phyloP scores from a whole-genome alignment of 2,888 invertebrate species.

The Eupithecia pulchellata region DNA sequence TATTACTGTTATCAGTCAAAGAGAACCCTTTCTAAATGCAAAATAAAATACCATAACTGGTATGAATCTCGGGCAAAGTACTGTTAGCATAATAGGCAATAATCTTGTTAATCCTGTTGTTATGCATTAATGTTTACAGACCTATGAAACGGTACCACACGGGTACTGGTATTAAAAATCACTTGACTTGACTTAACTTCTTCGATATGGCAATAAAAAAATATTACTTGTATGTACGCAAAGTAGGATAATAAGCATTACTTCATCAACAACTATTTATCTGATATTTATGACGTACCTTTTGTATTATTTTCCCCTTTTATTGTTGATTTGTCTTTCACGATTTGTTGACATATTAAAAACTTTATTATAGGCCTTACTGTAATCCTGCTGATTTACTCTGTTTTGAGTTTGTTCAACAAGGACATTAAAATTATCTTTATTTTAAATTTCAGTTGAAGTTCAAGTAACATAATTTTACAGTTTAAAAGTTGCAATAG shows the following conservation, averaged over 20 bases:
- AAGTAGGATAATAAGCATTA: background rate
- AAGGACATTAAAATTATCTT: background rate
- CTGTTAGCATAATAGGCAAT: conserved; percentile 38
- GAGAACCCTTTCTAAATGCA: conserved; percentile 44
- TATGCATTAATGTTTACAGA: conserved; percentile 1
- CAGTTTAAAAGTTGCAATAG: background rate
- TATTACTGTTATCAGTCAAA: conserved; percentile 32
- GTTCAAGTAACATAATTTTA: too few species aligned
- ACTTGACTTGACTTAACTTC: too few species aligned
- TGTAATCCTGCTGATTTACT: background rate
- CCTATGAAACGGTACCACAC: background rate
- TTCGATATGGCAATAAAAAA: too few species aligned
- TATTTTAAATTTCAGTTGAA: background rate
- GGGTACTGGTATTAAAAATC: background rate
- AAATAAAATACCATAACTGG: conserved; percentile 49
- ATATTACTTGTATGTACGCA: background rate
- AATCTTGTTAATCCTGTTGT: conserved; percentile 13
- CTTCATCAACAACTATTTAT: too few species aligned
- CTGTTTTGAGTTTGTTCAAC: background rate
- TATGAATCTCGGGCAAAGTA: conserved; percentile 47
- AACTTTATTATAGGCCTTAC: too few species aligned
- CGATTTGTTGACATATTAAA: too few species aligned
- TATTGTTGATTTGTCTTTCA: too few species aligned
- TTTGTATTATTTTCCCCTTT: too few species aligned
- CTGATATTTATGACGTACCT: too few species aligned